phyloP scores from a whole-genome alignment of 2,797 vertebrate genomes.

The Pangasius mekongensis region DNA sequence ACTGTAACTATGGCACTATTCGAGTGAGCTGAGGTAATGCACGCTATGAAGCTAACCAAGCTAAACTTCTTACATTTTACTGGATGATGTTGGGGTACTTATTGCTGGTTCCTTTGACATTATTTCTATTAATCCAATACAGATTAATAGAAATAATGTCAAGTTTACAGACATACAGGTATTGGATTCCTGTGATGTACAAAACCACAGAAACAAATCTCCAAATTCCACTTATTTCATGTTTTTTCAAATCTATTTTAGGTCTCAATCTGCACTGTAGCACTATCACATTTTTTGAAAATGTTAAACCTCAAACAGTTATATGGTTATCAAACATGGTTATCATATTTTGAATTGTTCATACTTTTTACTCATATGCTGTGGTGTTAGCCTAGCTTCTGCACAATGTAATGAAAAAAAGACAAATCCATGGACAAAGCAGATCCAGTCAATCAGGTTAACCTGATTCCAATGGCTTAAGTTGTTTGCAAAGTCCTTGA shows the following conservation, averaged over 20 bases:
- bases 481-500: background rate
- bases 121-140: background rate
- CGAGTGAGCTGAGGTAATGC: background rate
- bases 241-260: background rate
- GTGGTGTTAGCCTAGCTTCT: background rate
- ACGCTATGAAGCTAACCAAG: background rate
- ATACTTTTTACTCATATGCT: background rate
- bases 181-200: background rate
- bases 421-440: background rate
- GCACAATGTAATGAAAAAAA: background rate
- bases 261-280: background rate
- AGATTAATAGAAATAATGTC: background rate
- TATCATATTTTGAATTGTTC: background rate
- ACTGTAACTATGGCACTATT: background rate
- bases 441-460: conserved; percentile 1
- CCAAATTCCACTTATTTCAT: background rate
- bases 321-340: background rate
- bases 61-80: background rate
- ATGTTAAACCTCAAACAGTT: background rate
- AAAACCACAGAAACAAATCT: background rate
- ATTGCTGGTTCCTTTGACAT: background rate
- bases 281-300: background rate
- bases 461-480: background rate
- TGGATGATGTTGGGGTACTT: background rate
- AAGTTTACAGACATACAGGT: too few species aligned